Evolutionary conservation across 64 coral and sea anemone species (phyloP).

Genomic region (Porites australiensis): DNA sequence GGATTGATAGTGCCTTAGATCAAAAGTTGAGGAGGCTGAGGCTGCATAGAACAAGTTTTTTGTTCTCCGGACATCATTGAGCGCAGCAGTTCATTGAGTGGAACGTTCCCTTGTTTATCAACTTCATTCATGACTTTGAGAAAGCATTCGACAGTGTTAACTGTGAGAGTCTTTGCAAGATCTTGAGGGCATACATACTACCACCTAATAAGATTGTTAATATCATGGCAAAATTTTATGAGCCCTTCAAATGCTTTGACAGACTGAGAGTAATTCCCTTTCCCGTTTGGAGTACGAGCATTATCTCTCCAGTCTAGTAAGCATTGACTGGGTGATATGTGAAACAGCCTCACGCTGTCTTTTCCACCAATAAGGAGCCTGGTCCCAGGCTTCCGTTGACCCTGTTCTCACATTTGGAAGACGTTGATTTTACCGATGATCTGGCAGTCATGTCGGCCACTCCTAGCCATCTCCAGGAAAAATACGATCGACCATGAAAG

Average conservation of each 20-base stretch:
- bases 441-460: constrained; percentile 17
- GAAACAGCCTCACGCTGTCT: not conserved
- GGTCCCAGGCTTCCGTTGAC: not conserved
- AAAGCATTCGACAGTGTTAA: constrained; percentile 59
- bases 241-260: not conserved
- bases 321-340: not conserved
- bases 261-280: not conserved
- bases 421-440: constrained; percentile 51
- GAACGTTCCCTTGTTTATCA: no score
- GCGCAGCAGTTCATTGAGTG: constrained; percentile 8
- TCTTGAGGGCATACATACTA: not conserved
- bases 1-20: constrained; percentile 12
- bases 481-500: not conserved
- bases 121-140: constrained; percentile 54
- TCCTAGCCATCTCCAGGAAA: constrained; percentile 48
- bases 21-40: constrained; percentile 11
- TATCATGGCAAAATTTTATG: not conserved
- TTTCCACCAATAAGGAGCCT: no score
- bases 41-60: constrained; percentile 28
- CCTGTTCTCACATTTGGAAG: constrained; percentile 16
- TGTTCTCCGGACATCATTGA: constrained; percentile 35
- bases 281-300: constrained; percentile 11
- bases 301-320: not conserved
- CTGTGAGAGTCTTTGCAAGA: constrained; percentile 8
- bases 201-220: not conserved